Evolutionary conservation across 2,888 invertebrate species (phyloP).

Genomic region (Napeogenes sylphis): DNA sequence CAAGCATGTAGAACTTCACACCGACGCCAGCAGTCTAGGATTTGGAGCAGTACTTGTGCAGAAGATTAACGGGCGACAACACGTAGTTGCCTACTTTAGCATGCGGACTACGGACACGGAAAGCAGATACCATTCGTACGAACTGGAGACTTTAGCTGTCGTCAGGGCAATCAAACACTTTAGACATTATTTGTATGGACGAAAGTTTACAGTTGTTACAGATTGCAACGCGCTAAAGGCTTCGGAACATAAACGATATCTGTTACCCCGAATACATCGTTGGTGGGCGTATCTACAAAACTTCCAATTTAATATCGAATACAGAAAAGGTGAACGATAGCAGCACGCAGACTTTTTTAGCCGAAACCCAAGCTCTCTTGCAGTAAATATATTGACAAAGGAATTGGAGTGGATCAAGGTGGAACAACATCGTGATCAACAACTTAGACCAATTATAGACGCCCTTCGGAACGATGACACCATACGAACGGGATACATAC

Average conservation of each 20-base stretch:
- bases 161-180: conserved; percentile 38
- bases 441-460: conserved; percentile 24
- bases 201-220: conserved; percentile 32
- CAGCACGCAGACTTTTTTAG: conserved; percentile 31
- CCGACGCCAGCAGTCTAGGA: conserved; percentile 35
- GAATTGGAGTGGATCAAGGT: conserved; percentile 26
- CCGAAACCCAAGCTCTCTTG: conserved; percentile 18
- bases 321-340: conserved; percentile 27
- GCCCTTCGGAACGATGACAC: conserved; percentile 10
- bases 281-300: conserved; percentile 43
- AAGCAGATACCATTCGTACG: conserved; percentile 34
- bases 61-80: conserved; percentile 20
- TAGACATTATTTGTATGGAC: conserved; percentile 35
- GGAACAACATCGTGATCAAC: conserved; percentile 27
- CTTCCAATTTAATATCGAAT: conserved; percentile 33
- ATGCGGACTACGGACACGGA: conserved; percentile 29
- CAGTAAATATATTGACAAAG: conserved; percentile 21
- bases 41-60: conserved; percentile 31
- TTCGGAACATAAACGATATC: conserved; percentile 37
- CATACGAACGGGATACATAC: conserved; percentile 12
- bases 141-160: conserved; percentile 33
- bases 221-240: conserved; percentile 41
- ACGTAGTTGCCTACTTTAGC: conserved; percentile 29
- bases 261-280: conserved; percentile 36
- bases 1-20: conserved; percentile 25